These are phyloP conservation scores for Caenorhabditis sulstoni DNA, from an alignment of 2,888 invertebrate genomes.

Conservation along the genomic window DNA sequence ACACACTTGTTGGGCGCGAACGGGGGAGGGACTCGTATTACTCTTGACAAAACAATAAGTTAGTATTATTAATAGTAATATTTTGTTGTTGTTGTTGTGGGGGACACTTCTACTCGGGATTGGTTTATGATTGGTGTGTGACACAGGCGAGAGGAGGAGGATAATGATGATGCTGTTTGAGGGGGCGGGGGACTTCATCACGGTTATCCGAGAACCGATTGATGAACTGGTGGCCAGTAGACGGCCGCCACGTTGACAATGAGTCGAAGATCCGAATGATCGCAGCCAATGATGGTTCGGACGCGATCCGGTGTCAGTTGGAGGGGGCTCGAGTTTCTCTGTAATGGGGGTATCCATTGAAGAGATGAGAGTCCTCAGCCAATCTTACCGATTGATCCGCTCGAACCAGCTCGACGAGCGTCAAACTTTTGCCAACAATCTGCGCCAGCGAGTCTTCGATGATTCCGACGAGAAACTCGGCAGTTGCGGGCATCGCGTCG, in stretches of 20 bases:
- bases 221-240: slow-evolving; percentile 73
- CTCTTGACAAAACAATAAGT: no score
- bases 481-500: slow-evolving; percentile 50
- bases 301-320: slow-evolving; percentile 69
- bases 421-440: slow-evolving; percentile 71
- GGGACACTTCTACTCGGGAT: no score
- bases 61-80: no score
- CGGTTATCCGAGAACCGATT: slow-evolving; percentile 56
- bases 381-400: slow-evolving; percentile 32
- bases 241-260: slow-evolving; percentile 77
- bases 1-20: no score
- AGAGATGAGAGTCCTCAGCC: no score
- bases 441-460: slow-evolving; percentile 79
- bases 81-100: no score
- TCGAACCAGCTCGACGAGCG: slow-evolving; percentile 71
- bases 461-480: slow-evolving; percentile 72
- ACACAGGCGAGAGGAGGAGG: no score
- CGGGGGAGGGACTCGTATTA: no score
- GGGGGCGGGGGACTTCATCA: no score
- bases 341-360: no score
- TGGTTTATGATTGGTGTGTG: no score
- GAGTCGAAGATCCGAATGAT: slow-evolving; percentile 76
- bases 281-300: slow-evolving; percentile 72
- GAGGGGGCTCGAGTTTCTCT: neutral
- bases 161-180: neutral